A percentile compares a stretch with the other conserved stretches of the same genome.
Conservation (phyloP, 2,113 vertebrate species). For the Cinclus cinclus region DNA sequence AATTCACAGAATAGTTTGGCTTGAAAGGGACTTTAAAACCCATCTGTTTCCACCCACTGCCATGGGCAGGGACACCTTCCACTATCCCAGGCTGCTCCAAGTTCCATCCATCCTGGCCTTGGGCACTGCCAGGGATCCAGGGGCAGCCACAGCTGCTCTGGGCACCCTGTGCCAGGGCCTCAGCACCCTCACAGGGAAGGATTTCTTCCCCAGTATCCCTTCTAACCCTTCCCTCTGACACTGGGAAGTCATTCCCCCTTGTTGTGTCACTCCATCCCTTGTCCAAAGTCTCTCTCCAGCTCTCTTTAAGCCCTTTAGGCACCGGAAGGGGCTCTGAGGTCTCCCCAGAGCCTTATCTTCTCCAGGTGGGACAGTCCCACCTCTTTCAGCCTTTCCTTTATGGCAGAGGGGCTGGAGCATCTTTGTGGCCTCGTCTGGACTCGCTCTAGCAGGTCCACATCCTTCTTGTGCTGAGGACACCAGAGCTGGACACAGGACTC, state of each 20-base stretch:
- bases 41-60: fast-evolving
- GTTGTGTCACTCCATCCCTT: fast-evolving
- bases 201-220: too few species aligned
- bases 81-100: background rate
- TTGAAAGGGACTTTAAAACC: background rate
- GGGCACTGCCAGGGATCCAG: background rate
- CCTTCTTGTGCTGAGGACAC: background rate
- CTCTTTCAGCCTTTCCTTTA: background rate
- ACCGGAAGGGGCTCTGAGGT: background rate
- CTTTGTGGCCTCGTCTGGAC: background rate
- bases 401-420: background rate
- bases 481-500: background rate
- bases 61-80: background rate
- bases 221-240: fast-evolving
- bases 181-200: fast-evolving
- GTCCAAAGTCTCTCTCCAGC: background rate
- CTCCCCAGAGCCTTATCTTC: background rate
- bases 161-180: background rate
- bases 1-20: background rate
- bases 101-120: background rate
- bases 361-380: background rate
- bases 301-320: background rate
- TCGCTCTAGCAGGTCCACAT: fast-evolving
- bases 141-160: background rate
- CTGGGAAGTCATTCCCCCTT: background rate